Evolutionary conservation across 2,113 vertebrate genomes (phyloP).

Genomic region (Bothrops jararaca): DNA sequence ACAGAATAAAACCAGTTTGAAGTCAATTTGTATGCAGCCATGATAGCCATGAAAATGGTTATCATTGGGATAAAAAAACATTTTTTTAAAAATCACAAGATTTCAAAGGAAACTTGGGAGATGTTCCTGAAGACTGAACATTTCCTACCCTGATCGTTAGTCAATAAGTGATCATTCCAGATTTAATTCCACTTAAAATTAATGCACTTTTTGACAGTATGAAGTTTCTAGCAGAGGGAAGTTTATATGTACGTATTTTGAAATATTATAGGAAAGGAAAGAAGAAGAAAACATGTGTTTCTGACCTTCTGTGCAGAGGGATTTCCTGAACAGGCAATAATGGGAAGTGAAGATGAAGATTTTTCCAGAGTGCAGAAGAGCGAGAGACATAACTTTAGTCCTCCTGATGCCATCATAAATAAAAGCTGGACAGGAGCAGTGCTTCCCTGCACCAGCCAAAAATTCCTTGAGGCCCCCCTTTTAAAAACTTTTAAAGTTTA

Average conservation of each 20-base stretch:
- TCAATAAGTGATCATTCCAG: background rate
- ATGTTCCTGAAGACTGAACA: background rate
- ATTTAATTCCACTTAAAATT: background rate
- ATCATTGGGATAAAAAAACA: background rate
- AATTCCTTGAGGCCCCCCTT: conserved; percentile 34
- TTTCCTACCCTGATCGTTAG: background rate
- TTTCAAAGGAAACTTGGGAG: background rate
- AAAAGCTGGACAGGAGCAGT: conserved; percentile 48
- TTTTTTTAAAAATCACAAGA: background rate
- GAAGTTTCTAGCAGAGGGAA: background rate
- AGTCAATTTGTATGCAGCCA: no score
- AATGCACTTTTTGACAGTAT: background rate
- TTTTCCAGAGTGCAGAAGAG: background rate
- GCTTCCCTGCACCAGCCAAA: conserved; percentile 32
- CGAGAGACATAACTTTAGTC: conserved; percentile 31
- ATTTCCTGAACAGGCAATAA: conserved; percentile 51
- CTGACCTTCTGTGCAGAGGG: background rate
- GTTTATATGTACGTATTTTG: background rate
- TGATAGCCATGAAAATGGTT: background rate
- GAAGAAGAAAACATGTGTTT: background rate
- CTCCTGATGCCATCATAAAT: conserved; percentile 42
- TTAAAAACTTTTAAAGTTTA: conserved; percentile 8
- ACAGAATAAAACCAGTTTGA: background rate
- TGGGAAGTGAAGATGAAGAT: conserved; percentile 9
- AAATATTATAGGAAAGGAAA: background rate